Base-by-base conservation (phyloP, 1,140 invertebrate genomes). In the Apocrypta bakeri region DNA sequence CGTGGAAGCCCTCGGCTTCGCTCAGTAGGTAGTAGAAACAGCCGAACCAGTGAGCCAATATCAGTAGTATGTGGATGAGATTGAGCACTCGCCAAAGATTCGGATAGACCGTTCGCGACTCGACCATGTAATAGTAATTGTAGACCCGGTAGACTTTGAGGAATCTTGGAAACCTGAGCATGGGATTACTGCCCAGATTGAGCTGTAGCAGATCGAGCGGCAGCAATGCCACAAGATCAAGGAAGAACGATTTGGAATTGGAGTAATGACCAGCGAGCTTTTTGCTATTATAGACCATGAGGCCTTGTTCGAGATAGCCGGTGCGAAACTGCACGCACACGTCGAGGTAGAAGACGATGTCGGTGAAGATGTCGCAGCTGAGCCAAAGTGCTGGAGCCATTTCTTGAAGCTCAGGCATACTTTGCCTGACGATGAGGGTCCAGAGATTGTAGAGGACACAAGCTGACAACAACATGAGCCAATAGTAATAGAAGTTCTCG, bases 81-180 rank as follows among this genome's bases (percentile, higher is more conserved):
- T 98, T 99, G 83, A 98, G 94, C 29, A 99, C 98, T n/a, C 98
- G 93, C 96, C 98, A 98, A 87, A 99, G 94, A 92, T 99, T 99
- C 6, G 98, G 98, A 92, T 98, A 99, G 48, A 98, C 96, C 0
- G 98, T 98, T 83, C 98, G 93, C 25, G 97, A 98, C 90, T 99
- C 98, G 81, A 98, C 97, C 93, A 99, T 98, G 91, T 99, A 98
- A 91, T 98, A 97, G 91, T 98, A 98, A 91, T 96, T 95, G 87
- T 98, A 96, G 75, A 97, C 96, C 83, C 98, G 94, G 90, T 99
- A 98, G 68, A 98, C 94, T 93, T 97, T 97, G 79, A 97, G 93
- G 91, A 97, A 97, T 87, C 96, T 93, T 64, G 96, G 96, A 92
- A 96, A 97, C 86, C 96, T 93, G 80, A 98, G 94, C 90, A 97